Conservation (phyloP, 2,888 invertebrate genomes). For the Homarus gammarus region DNA sequence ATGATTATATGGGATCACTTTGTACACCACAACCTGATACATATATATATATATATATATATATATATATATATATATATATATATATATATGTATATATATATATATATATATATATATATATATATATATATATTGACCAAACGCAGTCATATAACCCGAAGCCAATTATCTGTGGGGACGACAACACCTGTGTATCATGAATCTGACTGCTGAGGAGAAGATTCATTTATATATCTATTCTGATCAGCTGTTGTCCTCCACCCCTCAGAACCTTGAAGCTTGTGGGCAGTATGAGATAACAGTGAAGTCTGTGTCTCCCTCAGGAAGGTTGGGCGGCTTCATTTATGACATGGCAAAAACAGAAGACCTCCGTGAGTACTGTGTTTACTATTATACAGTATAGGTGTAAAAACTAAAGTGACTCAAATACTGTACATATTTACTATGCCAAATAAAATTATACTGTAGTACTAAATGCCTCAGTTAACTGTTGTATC, state of each 20-base stretch:
- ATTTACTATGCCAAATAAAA: neutral
- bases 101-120: conserved; percentile 6
- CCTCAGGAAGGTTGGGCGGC: conserved; percentile 9
- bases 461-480: neutral
- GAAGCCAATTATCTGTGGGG: no score
- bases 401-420: neutral
- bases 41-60: conserved; percentile 19
- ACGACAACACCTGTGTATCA: no score
- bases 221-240: no score
- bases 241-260: no score
- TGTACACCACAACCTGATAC: no score
- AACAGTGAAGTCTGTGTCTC: conserved; percentile 35
- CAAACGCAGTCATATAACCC: neutral
- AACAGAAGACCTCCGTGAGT: conserved; percentile 47
- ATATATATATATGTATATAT: conserved; percentile 12
- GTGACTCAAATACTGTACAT: neutral
- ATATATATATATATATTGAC: conserved; percentile 5
- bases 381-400: neutral
- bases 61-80: conserved; percentile 16
- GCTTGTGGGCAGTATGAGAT: conserved; percentile 39
- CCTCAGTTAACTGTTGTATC: neutral
- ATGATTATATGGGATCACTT: no score
- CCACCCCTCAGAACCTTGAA: conserved; percentile 6
- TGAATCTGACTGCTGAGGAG: no score
- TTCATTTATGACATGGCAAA: conserved; percentile 5